A percentile compares a stretch with the other conserved stretches of the same genome.
Evolutionary conservation across 2,113 vertebrate species (phyloP).

Genomic region (Trachemys scripta): DNA sequence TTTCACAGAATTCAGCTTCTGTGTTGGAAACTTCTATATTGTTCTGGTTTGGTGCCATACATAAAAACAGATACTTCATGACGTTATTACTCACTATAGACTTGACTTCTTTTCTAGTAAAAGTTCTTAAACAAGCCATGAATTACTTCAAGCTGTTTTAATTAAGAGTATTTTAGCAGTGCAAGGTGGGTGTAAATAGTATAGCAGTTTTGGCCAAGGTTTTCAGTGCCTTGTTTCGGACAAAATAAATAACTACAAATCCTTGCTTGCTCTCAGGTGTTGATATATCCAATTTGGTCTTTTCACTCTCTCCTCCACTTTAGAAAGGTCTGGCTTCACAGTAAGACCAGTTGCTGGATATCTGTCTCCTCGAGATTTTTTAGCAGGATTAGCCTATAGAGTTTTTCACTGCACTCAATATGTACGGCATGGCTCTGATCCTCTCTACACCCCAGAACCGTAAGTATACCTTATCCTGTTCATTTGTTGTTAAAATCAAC

Average conservation of each 20-base stretch:
- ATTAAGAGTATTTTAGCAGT: background rate
- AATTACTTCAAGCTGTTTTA: conserved; percentile 5
- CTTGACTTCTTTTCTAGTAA: background rate
- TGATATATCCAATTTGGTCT: background rate
- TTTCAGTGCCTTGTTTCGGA: conserved; percentile 2
- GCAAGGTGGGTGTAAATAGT: background rate
- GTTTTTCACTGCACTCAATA: conserved; percentile 99
- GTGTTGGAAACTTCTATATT: background rate
- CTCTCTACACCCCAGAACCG: conserved; percentile 98
- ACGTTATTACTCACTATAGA: rapidly evolving
- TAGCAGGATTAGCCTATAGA: conserved; percentile 94
- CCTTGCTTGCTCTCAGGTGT: background rate
- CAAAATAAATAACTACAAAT: conserved; percentile 1
- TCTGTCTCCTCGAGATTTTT: conserved; percentile 94
- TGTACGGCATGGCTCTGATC: conserved; percentile 94
- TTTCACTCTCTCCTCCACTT: conserved; percentile 56
- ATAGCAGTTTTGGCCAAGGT: background rate
- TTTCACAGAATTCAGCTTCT: background rate
- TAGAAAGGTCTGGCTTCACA: conserved; percentile 95
- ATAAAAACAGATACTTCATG: background rate
- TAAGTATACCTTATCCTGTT: conserved; percentile 80
- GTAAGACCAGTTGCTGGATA: conserved; percentile 97
- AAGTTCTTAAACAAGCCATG: background rate
- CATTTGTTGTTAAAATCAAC: background rate
- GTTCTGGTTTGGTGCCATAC: background rate